These are phyloP conservation scores for Tragulus kanchil DNA, from an alignment of 2,113 vertebrate species.

Conservation along the genomic window DNA sequence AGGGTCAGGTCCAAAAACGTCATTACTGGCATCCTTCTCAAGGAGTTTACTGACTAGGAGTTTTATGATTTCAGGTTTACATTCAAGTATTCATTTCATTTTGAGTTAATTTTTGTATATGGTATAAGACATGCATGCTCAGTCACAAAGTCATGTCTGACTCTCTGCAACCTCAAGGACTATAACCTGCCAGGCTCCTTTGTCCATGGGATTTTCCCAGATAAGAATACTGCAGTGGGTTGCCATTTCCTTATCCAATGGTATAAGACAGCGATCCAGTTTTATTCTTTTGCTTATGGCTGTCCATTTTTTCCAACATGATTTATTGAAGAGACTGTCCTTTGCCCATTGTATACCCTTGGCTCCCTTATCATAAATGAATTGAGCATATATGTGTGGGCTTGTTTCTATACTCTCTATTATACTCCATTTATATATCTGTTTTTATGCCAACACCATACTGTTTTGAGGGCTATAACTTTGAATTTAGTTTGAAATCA, in stretches of 20 bases:
- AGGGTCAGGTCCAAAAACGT: background rate
- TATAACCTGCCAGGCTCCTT: background rate
- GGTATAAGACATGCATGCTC: background rate
- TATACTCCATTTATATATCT: background rate
- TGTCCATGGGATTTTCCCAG: background rate
- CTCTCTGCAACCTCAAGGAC: background rate
- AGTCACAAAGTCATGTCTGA: background rate
- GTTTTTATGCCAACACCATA: background rate
- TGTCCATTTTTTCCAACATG: background rate
- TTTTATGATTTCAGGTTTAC: background rate
- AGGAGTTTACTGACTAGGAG: background rate
- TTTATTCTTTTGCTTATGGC: background rate
- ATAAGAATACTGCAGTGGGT: background rate
- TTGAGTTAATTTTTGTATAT: background rate
- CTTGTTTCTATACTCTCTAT: background rate
- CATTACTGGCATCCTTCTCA: background rate
- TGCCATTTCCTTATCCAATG: background rate
- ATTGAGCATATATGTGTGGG: background rate
- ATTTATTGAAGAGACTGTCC: background rate
- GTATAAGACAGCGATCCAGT: background rate
- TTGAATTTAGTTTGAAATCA: background rate
- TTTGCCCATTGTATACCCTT: background rate
- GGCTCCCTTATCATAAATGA: background rate
- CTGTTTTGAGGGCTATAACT: background rate
- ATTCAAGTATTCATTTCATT: background rate